Evolutionary conservation across 2,113 vertebrate species (phyloP).

Genomic region (Eurystomus gularis): DNA sequence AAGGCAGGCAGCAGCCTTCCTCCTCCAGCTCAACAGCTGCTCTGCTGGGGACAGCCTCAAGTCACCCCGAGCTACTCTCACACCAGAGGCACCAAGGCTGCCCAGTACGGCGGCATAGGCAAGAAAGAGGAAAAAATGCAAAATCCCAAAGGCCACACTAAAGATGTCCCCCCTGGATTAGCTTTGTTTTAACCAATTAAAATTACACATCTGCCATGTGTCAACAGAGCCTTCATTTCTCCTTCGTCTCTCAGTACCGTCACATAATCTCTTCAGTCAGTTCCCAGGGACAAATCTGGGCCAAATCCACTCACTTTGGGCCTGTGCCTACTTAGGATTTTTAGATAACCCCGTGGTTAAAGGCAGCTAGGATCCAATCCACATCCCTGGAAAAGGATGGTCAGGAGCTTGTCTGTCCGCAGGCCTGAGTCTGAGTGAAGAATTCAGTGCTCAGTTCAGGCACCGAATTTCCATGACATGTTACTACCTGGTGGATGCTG

Average conservation of each 20-base stretch:
- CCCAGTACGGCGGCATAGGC: rapidly evolving
- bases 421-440: background rate
- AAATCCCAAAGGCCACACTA: conserved; percentile 9
- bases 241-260: background rate
- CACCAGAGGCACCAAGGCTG: background rate
- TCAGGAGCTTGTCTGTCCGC: background rate
- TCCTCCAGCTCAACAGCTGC: conserved; percentile 2
- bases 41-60: background rate
- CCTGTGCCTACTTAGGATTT: background rate
- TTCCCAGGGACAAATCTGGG: background rate
- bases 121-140: background rate
- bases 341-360: background rate
- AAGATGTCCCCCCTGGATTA: background rate
- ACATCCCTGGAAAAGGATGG: background rate
- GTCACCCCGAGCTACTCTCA: background rate
- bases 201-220: conserved; percentile 13
- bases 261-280: background rate
- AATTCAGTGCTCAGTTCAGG: background rate
- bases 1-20: background rate
- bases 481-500: background rate
- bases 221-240: background rate
- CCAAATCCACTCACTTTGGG: background rate
- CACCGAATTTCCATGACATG: background rate
- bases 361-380: background rate
- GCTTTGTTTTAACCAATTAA: background rate